Evolutionary conservation across 2,797 vertebrate species (phyloP), one percentile per base, ranked within the genome.

Genomic region (Apogon talboti): DNA sequence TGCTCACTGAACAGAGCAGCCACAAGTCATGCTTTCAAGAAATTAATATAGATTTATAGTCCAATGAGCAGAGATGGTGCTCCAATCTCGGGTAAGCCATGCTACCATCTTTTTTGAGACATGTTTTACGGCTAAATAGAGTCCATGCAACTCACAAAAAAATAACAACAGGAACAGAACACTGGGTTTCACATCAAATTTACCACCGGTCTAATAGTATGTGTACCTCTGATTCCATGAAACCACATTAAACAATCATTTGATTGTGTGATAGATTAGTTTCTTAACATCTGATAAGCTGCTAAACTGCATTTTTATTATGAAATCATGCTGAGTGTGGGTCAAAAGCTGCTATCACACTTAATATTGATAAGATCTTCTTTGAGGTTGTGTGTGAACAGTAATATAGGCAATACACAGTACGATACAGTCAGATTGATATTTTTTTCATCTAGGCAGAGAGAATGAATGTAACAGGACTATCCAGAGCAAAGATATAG

Each of bases 61-160:
- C 64, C 49, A 18, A 52, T 60, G 52, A 85, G 76, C 54, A 58
- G 76, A 79, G 33, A 57, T 44, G 38, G 46, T 42, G 66, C 67
- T 83, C 72, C 50, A 30, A 66, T 69, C 47, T 74, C 65, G 79
- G 71, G 28, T 52, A 82, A 84, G 76, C 87, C 90, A 91, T 91
- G 90, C 89, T 81, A 81, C 63, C 72, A 52, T 66, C 58, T 70
- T 69, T 50, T 65, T 65, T 68, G 21, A 76, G 78, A 48, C 43
- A 59, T 37, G 51, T 54, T 53, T 56, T 60, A 82, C 80, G 70
- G 78, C 64, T 84, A 81, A 83, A 78, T 56, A 77, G 76, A 82
- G 78, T 78, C 53, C 91, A 92, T 92, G 91, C 91, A 91, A 76
- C 69, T 87, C 76, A 82, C 83, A 71, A 60, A 59, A 15, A 42